phyloP scores from a whole-genome alignment of 2,113 vertebrate species.

The Aegotheles bennettii region DNA sequence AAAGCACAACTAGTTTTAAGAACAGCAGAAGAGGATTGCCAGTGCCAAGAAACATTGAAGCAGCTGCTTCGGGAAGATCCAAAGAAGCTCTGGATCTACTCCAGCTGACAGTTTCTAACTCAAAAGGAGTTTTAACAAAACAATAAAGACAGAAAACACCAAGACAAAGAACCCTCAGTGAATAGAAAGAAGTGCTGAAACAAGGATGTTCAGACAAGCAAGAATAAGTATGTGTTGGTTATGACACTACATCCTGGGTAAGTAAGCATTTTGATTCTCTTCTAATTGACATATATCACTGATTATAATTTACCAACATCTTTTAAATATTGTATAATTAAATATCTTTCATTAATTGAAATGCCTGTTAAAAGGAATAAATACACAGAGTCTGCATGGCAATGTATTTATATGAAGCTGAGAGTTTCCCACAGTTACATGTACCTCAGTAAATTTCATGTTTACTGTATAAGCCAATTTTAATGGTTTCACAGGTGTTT shows the following conservation, averaged over 20 bases:
- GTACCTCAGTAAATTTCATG: not conserved
- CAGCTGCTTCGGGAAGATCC: not conserved
- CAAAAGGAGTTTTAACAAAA: not conserved
- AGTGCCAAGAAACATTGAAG: not conserved
- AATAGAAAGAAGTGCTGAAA: not conserved
- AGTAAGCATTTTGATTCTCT: not conserved
- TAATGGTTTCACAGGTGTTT: not conserved
- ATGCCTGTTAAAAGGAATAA: not conserved
- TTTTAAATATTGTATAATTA: not conserved
- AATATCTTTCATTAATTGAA: not conserved
- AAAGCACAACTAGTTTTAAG: not conserved
- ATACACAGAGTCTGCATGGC: not conserved
- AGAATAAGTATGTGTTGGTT: not conserved
- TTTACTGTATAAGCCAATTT: not conserved
- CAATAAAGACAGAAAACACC: not conserved
- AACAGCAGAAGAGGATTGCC: not conserved
- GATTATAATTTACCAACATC: not conserved
- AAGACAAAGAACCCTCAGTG: not conserved
- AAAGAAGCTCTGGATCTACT: not conserved
- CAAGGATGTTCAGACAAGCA: not conserved
- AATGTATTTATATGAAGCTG: not conserved
- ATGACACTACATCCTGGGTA: not conserved
- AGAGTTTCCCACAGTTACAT: not conserved
- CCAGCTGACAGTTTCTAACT: not conserved
- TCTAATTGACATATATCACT: not conserved